phyloP scores from a whole-genome alignment of 2,113 vertebrate species.

The Pelmatolapia mariae region DNA sequence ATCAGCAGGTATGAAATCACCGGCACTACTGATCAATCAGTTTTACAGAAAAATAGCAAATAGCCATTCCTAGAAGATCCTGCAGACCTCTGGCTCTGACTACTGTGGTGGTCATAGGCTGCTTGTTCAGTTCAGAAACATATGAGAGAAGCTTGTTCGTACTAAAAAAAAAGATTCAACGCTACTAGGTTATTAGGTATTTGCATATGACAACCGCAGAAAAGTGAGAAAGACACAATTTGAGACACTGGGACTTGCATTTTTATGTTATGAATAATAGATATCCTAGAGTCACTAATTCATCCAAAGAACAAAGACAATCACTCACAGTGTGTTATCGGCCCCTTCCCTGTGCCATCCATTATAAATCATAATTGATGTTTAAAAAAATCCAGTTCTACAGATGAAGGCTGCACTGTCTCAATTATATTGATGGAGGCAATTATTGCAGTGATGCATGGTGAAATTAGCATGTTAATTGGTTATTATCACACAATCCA shows the following conservation, averaged over 20 bases:
- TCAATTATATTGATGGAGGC: conserved; percentile 40
- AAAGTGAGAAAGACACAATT: not conserved
- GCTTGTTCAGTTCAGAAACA: not conserved
- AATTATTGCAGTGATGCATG: conserved; percentile 44
- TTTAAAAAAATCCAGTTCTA: not conserved
- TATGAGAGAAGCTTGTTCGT: not conserved
- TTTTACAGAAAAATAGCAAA: not conserved
- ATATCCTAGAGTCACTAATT: not conserved
- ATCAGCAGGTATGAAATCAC: not conserved
- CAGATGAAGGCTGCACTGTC: not conserved
- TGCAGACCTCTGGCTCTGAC: not conserved
- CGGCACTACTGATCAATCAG: not conserved
- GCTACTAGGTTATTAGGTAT: not conserved
- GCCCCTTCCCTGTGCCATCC: not conserved
- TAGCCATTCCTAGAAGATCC: not conserved
- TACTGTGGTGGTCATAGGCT: not conserved
- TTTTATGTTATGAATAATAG: not conserved
- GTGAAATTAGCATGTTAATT: conserved; percentile 56
- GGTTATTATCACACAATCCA: conserved; percentile 42
- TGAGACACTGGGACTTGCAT: not conserved
- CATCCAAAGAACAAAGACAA: not conserved
- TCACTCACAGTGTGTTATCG: not conserved
- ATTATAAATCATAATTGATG: not conserved
- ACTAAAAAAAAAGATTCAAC: not conserved
- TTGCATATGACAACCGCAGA: not conserved